Evolutionary conservation across 1,140 invertebrate species (phyloP).

Genomic region (Teleopsis dalmanni): DNA sequence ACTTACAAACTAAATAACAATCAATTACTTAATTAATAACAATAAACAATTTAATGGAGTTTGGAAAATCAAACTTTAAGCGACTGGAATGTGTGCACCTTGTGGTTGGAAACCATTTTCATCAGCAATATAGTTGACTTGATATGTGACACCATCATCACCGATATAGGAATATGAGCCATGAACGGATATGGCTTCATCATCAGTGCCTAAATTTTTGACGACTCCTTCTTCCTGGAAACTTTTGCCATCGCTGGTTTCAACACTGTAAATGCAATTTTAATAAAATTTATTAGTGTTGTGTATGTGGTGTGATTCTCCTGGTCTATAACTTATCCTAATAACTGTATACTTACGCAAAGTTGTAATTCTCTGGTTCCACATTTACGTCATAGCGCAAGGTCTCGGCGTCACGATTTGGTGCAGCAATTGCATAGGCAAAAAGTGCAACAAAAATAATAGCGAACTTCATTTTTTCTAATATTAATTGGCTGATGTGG

Average conservation of each 20-base stretch:
- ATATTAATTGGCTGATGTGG: constrained; percentile 8
- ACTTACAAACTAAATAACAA: too few species aligned
- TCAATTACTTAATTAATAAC: neutral
- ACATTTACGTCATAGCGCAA: constrained; percentile 44
- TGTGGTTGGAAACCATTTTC: constrained; percentile 53
- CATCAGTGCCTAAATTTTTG: constrained; percentile 52
- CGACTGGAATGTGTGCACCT: constrained; percentile 57
- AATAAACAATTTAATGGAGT: too few species aligned
- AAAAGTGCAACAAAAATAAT: constrained; percentile 16
- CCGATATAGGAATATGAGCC: constrained; percentile 58
- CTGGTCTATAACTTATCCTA: neutral
- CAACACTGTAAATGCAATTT: neutral
- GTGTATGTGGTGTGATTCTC: neutral
- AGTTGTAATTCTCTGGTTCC: constrained; percentile 27
- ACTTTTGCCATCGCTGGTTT: constrained; percentile 58
- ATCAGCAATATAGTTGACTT: constrained; percentile 51
- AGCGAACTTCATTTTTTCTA: constrained; percentile 17
- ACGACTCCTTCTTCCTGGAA: constrained; percentile 47
- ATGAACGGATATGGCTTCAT: constrained; percentile 50
- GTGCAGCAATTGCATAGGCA: constrained; percentile 9
- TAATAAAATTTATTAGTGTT: neutral
- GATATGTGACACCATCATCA: constrained; percentile 56
- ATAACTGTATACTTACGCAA: constrained; percentile 35
- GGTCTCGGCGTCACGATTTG: constrained; percentile 38
- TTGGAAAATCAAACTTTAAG: too few species aligned